Conservation (phyloP, 1,140 invertebrate genomes). For the Pseudomyrmex sp. region DNA sequence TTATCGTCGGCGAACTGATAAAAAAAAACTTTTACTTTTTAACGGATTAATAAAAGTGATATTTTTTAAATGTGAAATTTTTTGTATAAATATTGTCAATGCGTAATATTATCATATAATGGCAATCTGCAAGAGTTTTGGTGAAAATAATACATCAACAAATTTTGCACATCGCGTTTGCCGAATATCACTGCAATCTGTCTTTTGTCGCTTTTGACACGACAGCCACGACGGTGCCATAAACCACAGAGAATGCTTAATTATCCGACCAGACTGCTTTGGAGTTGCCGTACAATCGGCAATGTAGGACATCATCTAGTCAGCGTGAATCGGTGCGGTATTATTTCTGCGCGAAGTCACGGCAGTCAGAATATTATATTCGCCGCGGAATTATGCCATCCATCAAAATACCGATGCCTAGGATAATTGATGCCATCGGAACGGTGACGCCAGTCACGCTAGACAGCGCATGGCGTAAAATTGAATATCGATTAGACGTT, state of each 20-base stretch:
- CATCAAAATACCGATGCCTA: constrained; percentile 76
- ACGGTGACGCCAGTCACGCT: constrained; percentile 74
- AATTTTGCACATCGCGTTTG: constrained; percentile 1
- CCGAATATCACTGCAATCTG: neutral
- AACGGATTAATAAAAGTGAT: too few species aligned
- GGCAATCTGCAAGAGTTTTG: neutral
- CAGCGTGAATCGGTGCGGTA: constrained; percentile 59
- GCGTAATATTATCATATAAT: too few species aligned
- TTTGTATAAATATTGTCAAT: neutral
- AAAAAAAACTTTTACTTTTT: neutral
- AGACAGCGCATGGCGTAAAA: constrained; percentile 76
- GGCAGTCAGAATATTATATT: constrained; percentile 72
- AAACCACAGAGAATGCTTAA: constrained; percentile 29
- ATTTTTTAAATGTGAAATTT: neutral
- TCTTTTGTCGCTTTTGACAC: constrained; percentile 15
- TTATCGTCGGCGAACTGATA: too few species aligned
- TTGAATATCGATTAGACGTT: constrained; percentile 77
- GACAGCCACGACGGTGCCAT: constrained; percentile 29
- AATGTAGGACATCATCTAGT: constrained; percentile 47
- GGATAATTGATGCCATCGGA: constrained; percentile 76
- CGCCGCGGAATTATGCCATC: constrained; percentile 73
- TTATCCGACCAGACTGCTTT: constrained; percentile 42
- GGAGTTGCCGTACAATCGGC: constrained; percentile 45
- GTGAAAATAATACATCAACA: constrained; percentile 18
- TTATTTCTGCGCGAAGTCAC: constrained; percentile 68